Evolutionary conservation across 2,888 invertebrate species (phyloP).

Genomic region (Peribatodes rhomboidaria): DNA sequence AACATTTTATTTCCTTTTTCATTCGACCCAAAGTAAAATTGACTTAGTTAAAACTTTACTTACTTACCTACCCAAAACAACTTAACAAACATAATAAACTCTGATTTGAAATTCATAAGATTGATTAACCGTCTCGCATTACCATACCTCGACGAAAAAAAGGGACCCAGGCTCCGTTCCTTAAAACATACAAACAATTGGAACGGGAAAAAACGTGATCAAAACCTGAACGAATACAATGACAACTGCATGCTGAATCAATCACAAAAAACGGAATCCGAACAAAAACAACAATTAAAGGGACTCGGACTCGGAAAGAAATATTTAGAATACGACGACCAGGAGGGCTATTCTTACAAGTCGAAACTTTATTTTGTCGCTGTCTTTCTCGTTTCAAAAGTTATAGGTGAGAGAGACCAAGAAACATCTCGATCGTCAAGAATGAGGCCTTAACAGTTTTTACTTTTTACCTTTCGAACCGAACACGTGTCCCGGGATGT

Average conservation of each 20-base stretch:
- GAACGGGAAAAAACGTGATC: constrained; percentile 78
- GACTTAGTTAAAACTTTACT: constrained; percentile 7
- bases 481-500: constrained; percentile 80
- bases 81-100: constrained; percentile 56
- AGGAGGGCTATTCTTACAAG: too few relatives aligned
- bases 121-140: constrained; percentile 77
- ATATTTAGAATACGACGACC: constrained; percentile 80
- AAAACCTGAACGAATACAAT: constrained; percentile 83
- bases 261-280: constrained; percentile 85
- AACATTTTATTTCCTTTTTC: background rate
- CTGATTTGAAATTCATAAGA: constrained; percentile 73
- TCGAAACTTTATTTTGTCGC: too few relatives aligned
- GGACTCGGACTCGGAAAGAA: constrained; percentile 75
- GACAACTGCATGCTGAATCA: constrained; percentile 85
- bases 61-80: constrained; percentile 33
- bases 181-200: constrained; percentile 85
- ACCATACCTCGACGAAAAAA: constrained; percentile 67
- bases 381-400: too few relatives aligned
- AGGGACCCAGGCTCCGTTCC: constrained; percentile 65
- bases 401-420: too few relatives aligned
- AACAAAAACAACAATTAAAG: constrained; percentile 86
- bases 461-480: constrained; percentile 61
- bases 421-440: too few relatives aligned
- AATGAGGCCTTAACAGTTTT: constrained; percentile 55
- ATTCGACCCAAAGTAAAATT: background rate